A percentile compares a stretch with the other conserved stretches of the same genome.
Evolutionary conservation across 2,113 vertebrate species (phyloP).

Genomic region (Apodemus speciosus): DNA sequence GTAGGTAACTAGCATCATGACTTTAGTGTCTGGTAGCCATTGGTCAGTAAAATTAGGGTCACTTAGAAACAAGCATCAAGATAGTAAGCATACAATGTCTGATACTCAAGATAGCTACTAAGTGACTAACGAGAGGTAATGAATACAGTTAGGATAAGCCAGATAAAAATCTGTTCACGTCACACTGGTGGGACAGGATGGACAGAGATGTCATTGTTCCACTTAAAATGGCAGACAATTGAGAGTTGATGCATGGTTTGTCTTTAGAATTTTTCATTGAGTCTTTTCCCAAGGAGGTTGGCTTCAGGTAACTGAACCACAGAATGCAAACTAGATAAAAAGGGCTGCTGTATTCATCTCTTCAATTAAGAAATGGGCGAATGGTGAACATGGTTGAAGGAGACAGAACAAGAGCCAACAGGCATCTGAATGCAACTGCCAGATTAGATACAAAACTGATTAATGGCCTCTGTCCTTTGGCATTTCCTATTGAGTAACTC

Average conservation of each 20-base stretch:
- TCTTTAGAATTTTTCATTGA: background rate
- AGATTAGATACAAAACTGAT: conserved; percentile 19
- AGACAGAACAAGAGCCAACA: background rate
- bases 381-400: background rate
- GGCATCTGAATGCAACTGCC: conserved; percentile 6
- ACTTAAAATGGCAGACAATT: background rate
- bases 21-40: background rate
- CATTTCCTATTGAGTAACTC: background rate
- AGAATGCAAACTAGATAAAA: background rate
- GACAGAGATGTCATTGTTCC: background rate
- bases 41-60: background rate
- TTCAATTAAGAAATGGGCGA: background rate
- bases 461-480: background rate
- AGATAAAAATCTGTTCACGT: background rate
- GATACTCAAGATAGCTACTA: background rate
- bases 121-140: background rate
- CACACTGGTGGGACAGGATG: background rate
- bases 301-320: background rate
- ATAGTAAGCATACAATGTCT: background rate
- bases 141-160: background rate
- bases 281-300: background rate
- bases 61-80: background rate
- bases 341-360: background rate
- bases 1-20: background rate
- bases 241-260: too few species aligned